Evolutionary conservation across 2,888 invertebrate species (phyloP), one percentile per base, ranked within the genome.

Genomic region (Dynastes tityus): DNA sequence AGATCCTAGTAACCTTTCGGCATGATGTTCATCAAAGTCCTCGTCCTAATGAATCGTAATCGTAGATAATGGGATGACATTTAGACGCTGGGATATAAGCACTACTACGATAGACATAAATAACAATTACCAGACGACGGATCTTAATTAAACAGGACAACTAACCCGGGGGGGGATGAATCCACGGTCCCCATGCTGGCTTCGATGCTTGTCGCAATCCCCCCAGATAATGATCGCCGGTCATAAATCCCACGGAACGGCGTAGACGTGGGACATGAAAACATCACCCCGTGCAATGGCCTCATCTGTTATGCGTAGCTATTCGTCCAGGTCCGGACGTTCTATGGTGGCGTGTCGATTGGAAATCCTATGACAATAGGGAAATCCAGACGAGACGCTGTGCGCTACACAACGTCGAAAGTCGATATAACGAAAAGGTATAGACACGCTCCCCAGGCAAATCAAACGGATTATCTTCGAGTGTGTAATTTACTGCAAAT

Each of bases 111-210:
- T 16, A 55, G 55, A 16, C 55, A 55, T 55, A n/a, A 55, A 55
- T 55, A 55, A 55, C 55, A 55, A 55, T 55, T 55, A 55, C n/a
- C 55, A 55, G n/a, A 22, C 55, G 55, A 8, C 55, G 13, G 55
- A 55, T 55, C 55, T 55, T 55, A 55, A 55, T 55, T 55, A 55
- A 55, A 55, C 55, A 55, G 55, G 22, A 55, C 55, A 55, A n/a
- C 55, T n/a, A 22, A 22, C 8, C n/a, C 11, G 22, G 45, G 11
- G 45, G 45, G 45, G 45, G 9, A 9, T 45, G 9, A 45, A 45
- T 9, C 45, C 45, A 9, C 4, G 8, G 45, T 8, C 45, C 45
- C 11, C 8, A 11, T 45, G 9, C 11, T 2, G 13, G 53, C 32
- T 16, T 6, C 22, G n/a, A n/a, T 22, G 55, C 55, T n/a, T 55